Percentiles rank a stretch among this genome's conserved stretches.
Conservation (phyloP, 1,140 invertebrate genomes). For the Drosophila hydei region DNA sequence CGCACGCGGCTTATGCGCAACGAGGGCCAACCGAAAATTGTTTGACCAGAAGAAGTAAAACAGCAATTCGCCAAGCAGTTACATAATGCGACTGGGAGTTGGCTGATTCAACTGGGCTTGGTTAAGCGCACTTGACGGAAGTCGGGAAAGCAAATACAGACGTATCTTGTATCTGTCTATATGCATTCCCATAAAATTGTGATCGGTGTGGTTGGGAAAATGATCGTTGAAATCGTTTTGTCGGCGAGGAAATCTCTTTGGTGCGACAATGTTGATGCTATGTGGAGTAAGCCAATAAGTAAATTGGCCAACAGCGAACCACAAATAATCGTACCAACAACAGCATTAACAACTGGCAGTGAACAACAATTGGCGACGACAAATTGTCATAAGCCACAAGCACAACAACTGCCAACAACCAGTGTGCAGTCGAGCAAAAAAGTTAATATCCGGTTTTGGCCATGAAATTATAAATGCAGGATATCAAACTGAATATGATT, state of each 20-base stretch:
- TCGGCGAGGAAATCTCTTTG: slow-evolving; percentile 35
- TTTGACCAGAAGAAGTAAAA: slow-evolving; percentile 61
- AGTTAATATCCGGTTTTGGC: slow-evolving; percentile 28
- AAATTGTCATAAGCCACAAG: slow-evolving; percentile 27
- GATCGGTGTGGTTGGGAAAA: slow-evolving; percentile 48
- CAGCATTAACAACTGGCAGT: slow-evolving; percentile 4
- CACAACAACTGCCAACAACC: slow-evolving; percentile 1
- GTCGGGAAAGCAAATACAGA: slow-evolving; percentile 46
- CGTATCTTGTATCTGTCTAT: not conserved
- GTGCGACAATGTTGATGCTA: slow-evolving; percentile 15
- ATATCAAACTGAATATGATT: not conserved
- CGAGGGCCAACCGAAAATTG: slow-evolving; percentile 42
- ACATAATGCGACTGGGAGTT: slow-evolving; percentile 52
- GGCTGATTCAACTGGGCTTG: slow-evolving; percentile 37
- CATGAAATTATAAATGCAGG: not conserved
- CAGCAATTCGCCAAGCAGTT: slow-evolving; percentile 67
- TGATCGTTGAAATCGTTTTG: slow-evolving; percentile 51
- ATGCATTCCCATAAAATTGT: slow-evolving; percentile 28
- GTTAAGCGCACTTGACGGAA: slow-evolving; percentile 66
- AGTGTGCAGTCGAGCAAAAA: not conserved
- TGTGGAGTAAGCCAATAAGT: slow-evolving; percentile 80
- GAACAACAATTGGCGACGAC: slow-evolving; percentile 37
- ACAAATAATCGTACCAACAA: slow-evolving; percentile 25
- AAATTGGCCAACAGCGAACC: slow-evolving; percentile 64
- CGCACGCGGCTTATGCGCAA: slow-evolving; percentile 62